Conservation (phyloP, 2,888 invertebrate genomes). For the Drosophila lacicola region DNA sequence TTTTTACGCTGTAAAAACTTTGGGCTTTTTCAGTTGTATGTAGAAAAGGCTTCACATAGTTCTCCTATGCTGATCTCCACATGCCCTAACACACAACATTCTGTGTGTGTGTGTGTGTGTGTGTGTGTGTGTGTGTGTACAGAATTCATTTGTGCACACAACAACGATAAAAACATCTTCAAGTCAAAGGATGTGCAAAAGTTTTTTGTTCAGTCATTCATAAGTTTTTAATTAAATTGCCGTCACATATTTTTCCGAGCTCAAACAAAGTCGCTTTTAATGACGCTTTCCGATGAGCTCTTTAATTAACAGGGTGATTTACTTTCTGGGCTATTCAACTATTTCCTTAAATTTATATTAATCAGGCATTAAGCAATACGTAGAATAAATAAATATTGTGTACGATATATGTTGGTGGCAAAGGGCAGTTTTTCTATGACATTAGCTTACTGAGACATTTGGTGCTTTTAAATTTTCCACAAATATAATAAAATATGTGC, state of each 20-base stretch:
- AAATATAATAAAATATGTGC: too few relatives aligned
- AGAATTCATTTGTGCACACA: conserved; percentile 73
- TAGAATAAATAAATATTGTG: too few relatives aligned
- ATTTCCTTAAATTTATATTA: conserved; percentile 8
- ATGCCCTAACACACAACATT: conserved; percentile 45
- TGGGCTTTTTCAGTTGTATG: conserved; percentile 44
- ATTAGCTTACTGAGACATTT: too few relatives aligned
- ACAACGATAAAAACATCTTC: conserved; percentile 79
- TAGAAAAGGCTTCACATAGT: conserved; percentile 44
- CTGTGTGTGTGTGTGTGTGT: conserved; percentile 6
- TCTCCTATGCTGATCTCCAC: conserved; percentile 67
- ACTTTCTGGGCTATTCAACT: conserved; percentile 10
- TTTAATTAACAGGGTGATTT: conserved; percentile 34
- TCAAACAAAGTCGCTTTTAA: conserved; percentile 53
- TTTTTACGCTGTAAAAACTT: conserved; percentile 79
- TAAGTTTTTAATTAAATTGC: conserved; percentile 80
- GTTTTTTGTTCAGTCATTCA: conserved; percentile 81
- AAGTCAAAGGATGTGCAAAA: conserved; percentile 79
- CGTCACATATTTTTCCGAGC: conserved; percentile 73
- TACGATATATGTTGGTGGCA: too few relatives aligned
- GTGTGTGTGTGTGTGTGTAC: conserved; percentile 17
- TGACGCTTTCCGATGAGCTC: conserved; percentile 20
- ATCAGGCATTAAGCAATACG: background rate
- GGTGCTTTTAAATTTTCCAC: too few relatives aligned
- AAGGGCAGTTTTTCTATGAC: too few relatives aligned